Percentiles rank a stretch among this genome's conserved stretches.
phyloP scores from a whole-genome alignment of 2,888 invertebrate species.

The Hymenopus coronatus region DNA sequence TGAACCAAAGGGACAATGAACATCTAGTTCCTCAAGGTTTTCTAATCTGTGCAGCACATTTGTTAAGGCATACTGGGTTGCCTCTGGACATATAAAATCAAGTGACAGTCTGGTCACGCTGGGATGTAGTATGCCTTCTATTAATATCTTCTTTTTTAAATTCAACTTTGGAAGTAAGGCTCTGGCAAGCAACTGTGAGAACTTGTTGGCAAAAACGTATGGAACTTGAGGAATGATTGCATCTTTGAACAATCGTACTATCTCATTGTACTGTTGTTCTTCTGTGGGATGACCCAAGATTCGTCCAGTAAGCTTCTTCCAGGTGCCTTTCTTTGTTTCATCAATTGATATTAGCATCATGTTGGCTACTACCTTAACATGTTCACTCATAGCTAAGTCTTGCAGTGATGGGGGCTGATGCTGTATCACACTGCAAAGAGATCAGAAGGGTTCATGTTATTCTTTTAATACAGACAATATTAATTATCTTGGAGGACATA shows the following conservation, averaged over 20 bases:
- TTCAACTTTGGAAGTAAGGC: neutral
- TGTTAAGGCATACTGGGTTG: neutral
- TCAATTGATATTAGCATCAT: neutral
- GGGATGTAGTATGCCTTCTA: neutral
- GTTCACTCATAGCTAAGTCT: neutral
- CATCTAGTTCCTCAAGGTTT: neutral
- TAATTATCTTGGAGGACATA: no score
- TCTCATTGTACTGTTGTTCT: neutral
- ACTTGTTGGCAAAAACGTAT: neutral
- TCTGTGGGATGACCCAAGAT: neutral
- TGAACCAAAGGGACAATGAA: neutral
- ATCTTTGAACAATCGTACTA: neutral
- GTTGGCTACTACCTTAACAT: neutral
- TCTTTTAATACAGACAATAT: no score
- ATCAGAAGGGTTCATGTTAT: neutral
- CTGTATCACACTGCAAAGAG: neutral
- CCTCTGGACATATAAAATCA: neutral
- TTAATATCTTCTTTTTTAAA: neutral
- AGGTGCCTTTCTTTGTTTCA: neutral
- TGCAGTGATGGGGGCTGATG: neutral
- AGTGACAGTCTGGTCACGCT: neutral
- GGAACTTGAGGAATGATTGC: neutral
- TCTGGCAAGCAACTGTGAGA: neutral
- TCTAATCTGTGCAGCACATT: neutral
- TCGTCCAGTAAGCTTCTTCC: neutral